Conservation (phyloP, 2,888 invertebrate genomes). For the Schizaphis graminum region DNA sequence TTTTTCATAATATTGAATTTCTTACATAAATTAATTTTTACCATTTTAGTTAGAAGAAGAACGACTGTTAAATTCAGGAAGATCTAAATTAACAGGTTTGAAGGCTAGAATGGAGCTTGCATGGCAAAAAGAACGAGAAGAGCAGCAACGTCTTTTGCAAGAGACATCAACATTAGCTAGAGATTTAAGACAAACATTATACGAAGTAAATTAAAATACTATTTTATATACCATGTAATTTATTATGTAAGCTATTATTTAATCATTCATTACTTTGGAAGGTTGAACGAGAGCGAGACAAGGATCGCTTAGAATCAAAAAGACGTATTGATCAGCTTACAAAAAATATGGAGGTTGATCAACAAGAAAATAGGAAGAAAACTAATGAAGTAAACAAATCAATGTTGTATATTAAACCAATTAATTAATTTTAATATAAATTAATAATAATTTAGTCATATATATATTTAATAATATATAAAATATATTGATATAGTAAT, state of each 20-base stretch:
- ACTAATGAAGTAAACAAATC: constrained; percentile 73
- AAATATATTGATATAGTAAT: not conserved
- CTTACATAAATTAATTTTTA: not conserved
- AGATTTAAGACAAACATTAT: constrained; percentile 88
- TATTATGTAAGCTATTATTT: not conserved
- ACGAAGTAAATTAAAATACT: constrained; percentile 75
- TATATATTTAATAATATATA: not conserved
- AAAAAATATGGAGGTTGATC: constrained; percentile 88
- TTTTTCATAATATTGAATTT: not conserved
- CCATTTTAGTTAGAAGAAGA: constrained; percentile 85
- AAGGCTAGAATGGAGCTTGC: constrained; percentile 90
- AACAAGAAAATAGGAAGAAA: constrained; percentile 89
- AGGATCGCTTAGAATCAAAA: constrained; percentile 88
- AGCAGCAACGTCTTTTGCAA: constrained; percentile 89
- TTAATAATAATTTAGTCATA: not conserved
- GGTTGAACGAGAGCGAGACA: constrained; percentile 90
- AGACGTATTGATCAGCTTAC: constrained; percentile 88
- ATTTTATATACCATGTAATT: not conserved
- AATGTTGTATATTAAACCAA: not conserved
- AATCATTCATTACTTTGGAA: constrained; percentile 70
- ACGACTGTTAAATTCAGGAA: constrained; percentile 83
- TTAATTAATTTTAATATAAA: not conserved
- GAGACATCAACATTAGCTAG: constrained; percentile 91
- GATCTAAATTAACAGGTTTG: constrained; percentile 87
- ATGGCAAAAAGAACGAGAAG: constrained; percentile 94